A percentile compares a stretch with the other conserved stretches of the same genome.
Conservation (phyloP, 2,888 invertebrate species). For the Lasioglossum zephyrum region DNA sequence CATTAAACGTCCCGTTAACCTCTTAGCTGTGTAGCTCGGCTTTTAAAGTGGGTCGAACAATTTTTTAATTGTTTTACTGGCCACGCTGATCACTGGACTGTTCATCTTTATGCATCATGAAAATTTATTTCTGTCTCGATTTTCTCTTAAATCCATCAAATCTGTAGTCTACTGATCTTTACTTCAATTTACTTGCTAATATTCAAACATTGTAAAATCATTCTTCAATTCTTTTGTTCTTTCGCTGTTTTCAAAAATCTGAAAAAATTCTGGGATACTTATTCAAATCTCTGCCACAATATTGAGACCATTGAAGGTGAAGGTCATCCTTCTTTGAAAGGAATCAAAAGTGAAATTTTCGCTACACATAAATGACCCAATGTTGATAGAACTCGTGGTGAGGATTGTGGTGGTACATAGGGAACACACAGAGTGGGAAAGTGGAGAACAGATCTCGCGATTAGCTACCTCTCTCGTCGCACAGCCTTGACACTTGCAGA, state of each 20-base stretch:
- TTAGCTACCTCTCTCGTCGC: no score
- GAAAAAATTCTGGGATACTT: background rate
- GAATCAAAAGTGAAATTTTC: background rate
- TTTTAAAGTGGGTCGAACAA: constrained; percentile 1
- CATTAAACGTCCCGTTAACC: background rate
- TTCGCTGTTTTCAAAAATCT: background rate
- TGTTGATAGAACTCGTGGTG: background rate
- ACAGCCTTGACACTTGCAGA: no score
- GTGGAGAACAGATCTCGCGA: no score
- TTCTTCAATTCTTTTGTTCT: background rate
- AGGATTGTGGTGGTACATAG: background rate
- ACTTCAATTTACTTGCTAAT: background rate
- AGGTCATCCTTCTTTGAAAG: background rate
- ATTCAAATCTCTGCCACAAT: no score
- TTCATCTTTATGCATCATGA: background rate
- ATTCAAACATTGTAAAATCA: background rate
- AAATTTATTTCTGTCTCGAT: no score
- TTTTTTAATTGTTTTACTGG: background rate
- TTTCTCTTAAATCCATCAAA: background rate
- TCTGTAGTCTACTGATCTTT: background rate
- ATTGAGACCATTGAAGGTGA: background rate
- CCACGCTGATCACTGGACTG: background rate
- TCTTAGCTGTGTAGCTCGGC: background rate
- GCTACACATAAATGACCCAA: background rate
- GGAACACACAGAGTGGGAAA: background rate